Percentiles rank a stretch among this genome's conserved stretches.
phyloP scores from a whole-genome alignment of 2,113 vertebrate genomes.

The Pterophyllum scalare region DNA sequence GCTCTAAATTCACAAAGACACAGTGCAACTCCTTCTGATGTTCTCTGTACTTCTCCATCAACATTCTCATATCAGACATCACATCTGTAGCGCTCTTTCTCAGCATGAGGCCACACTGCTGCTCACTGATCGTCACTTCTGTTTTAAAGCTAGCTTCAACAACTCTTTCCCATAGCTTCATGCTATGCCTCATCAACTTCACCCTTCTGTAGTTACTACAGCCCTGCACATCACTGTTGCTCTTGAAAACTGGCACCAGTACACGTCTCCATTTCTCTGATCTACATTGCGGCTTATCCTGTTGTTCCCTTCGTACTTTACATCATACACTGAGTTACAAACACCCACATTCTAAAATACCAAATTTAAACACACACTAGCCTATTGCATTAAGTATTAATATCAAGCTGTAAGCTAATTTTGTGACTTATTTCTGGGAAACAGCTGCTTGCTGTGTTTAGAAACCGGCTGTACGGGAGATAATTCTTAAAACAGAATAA shows the following conservation, averaged over 20 bases:
- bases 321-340: neutral
- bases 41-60: neutral
- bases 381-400: neutral
- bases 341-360: neutral
- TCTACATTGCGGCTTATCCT: neutral
- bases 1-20: neutral
- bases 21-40: neutral
- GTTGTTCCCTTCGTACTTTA: neutral
- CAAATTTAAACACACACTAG: neutral
- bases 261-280: neutral
- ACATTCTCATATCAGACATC: neutral
- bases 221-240: neutral
- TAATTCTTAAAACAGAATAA: neutral
- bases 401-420: slow-evolving; percentile 7
- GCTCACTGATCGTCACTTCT: neutral
- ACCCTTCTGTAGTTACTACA: neutral
- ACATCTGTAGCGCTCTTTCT: neutral
- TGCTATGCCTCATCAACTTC: neutral
- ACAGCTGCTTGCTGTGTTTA: neutral
- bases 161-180: neutral
- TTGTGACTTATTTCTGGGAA: neutral
- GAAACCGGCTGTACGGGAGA: neutral
- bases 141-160: neutral
- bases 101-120: neutral
- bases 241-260: neutral